Conservation (phyloP, 1,140 invertebrate genomes). For the Ephestia elutella region DNA sequence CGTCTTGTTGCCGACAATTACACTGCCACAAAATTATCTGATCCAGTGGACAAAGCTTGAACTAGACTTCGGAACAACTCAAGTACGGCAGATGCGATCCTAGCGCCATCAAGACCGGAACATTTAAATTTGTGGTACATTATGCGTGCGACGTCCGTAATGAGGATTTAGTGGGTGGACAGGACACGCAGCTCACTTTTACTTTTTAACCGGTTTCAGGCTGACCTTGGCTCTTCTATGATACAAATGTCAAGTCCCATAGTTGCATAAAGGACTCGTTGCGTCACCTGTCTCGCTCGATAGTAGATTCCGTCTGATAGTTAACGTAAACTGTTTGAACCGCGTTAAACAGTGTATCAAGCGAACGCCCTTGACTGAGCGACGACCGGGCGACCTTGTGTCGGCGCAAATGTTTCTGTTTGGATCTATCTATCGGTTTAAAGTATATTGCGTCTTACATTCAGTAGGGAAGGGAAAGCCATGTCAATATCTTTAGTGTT, state of each 20-base stretch:
- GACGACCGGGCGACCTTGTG: conserved; percentile 65
- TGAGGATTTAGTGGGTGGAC: conserved; percentile 71
- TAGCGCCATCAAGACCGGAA: background rate
- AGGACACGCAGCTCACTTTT: conserved; percentile 55
- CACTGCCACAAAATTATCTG: conserved; percentile 30
- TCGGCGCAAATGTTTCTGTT: conserved; percentile 59
- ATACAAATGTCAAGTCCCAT: conserved; percentile 17
- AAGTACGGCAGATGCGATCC: background rate
- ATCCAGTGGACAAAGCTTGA: background rate
- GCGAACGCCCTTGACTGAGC: conserved; percentile 67
- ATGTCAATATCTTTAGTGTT: background rate
- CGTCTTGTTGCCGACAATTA: conserved; percentile 60
- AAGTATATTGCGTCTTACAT: conserved; percentile 16
- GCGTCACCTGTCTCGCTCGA: conserved; percentile 17
- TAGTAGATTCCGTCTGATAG: conserved; percentile 25
- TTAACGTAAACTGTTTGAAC: conserved; percentile 33
- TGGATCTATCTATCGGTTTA: conserved; percentile 56
- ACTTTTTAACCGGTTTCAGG: conserved; percentile 62
- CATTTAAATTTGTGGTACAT: background rate
- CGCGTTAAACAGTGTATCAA: conserved; percentile 48
- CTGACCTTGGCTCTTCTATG: conserved; percentile 45
- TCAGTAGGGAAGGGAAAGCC: background rate
- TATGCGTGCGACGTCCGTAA: conserved; percentile 40
- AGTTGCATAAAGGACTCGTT: conserved; percentile 13
- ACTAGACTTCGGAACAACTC: background rate